These are phyloP conservation scores for Sclerurus mexicanus DNA, from an alignment of 2,113 vertebrate species.

Conservation along the genomic window DNA sequence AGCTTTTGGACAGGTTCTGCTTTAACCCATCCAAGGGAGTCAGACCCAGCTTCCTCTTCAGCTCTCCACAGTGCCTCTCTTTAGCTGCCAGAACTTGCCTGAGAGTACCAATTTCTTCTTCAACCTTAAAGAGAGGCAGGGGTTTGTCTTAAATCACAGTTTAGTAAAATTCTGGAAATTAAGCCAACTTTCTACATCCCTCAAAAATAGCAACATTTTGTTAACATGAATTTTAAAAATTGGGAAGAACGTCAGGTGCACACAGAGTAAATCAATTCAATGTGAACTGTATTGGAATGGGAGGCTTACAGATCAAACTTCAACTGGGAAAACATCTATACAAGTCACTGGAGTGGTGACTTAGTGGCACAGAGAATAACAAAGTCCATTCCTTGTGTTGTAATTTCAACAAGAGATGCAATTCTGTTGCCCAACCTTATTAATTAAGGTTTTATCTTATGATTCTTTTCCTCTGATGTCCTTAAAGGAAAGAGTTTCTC, in stretches of 20 bases:
- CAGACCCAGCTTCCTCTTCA: slow-evolving; percentile 92
- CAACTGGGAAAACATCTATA: background rate
- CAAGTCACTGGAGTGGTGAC: background rate
- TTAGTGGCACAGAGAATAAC: background rate
- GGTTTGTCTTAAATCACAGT: background rate
- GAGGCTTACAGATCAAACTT: background rate
- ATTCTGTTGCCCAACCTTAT: background rate
- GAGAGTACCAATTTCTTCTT: slow-evolving; percentile 93
- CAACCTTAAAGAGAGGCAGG: slow-evolving; percentile 78
- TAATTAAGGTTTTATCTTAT: background rate
- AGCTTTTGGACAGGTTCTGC: slow-evolving; percentile 89
- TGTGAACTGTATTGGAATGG: rapidly evolving
- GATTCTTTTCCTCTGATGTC: background rate
- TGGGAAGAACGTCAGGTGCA: rapidly evolving
- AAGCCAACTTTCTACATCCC: background rate
- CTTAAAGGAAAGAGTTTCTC: background rate
- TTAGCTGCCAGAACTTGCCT: slow-evolving; percentile 95
- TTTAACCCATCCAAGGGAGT: slow-evolving; percentile 87
- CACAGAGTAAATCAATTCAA: background rate
- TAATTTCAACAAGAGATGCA: background rate
- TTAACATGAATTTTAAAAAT: rapidly evolving
- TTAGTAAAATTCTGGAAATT: background rate
- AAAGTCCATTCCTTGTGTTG: background rate
- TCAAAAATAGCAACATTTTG: rapidly evolving
- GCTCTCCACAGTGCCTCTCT: slow-evolving; percentile 88